Conservation (phyloP, 2,113 vertebrate species). For the Anarhynchus alexandrinus region DNA sequence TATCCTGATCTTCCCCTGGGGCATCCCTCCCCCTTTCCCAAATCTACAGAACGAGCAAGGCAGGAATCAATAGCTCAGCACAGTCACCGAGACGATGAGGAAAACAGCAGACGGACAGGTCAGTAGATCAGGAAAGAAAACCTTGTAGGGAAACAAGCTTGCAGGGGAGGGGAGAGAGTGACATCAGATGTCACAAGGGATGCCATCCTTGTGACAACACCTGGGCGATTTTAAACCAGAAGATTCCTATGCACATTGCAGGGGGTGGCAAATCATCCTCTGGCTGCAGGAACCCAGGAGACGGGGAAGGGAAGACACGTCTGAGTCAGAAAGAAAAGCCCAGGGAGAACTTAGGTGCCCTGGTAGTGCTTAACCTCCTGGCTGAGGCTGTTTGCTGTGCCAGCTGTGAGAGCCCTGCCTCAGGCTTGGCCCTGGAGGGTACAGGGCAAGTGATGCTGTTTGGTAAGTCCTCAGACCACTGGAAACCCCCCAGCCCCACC, state of each 20-base stretch:
- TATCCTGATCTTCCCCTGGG: background rate
- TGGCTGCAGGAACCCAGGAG: background rate
- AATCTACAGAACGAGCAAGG: background rate
- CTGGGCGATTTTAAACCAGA: background rate
- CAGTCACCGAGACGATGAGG: background rate
- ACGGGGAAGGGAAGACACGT: background rate
- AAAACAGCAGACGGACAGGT: background rate
- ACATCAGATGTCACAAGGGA: background rate
- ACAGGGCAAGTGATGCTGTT: background rate
- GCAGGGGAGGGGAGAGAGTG: background rate
- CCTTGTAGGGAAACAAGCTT: background rate
- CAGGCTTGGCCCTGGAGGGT: background rate
- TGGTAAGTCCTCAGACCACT: background rate
- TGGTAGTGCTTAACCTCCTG: background rate
- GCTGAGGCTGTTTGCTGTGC: background rate
- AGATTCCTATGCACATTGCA: background rate
- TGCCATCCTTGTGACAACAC: background rate
- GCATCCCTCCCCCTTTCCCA: background rate
- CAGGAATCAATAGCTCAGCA: conserved; percentile 21
- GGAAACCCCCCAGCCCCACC: background rate
- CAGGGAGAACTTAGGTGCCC: background rate
- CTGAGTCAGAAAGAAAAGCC: background rate
- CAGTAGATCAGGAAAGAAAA: background rate
- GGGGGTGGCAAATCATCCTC: background rate
- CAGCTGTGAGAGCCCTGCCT: background rate